Evolutionary conservation across 92 coral and sea anemone species (phyloP).

Genomic region (Zoanthus sansibaricus): DNA sequence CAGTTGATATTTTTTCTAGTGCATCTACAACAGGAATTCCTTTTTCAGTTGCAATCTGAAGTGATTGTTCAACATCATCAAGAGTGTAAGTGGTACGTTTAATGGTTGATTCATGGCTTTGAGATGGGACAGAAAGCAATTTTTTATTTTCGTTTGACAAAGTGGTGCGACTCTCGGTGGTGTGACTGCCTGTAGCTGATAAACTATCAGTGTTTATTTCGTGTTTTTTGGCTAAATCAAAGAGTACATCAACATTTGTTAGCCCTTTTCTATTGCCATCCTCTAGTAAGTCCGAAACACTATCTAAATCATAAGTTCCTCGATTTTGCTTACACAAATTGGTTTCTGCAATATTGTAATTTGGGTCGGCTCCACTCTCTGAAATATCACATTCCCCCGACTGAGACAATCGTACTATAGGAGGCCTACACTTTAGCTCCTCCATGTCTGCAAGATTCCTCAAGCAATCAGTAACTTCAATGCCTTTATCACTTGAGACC

Average conservation of each 20-base stretch:
- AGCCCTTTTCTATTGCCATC: constrained; percentile 58
- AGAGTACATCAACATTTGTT: constrained; percentile 40
- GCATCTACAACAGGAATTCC: constrained; percentile 78
- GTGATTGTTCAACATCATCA: constrained; percentile 74
- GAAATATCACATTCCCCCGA: not conserved
- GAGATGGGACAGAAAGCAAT: constrained; percentile 5
- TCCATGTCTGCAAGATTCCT: constrained; percentile 49
- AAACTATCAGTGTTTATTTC: not conserved
- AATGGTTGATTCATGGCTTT: not conserved
- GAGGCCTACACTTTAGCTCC: not conserved
- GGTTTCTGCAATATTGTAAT: not conserved
- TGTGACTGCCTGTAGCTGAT: not conserved
- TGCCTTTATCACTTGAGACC: constrained; percentile 58
- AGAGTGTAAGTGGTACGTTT: constrained; percentile 75
- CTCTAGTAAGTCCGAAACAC: constrained; percentile 60
- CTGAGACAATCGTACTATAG: not conserved
- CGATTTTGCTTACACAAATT: not conserved
- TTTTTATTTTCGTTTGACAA: not conserved
- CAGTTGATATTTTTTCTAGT: constrained; percentile 53
- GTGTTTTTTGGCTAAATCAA: constrained; percentile 27
- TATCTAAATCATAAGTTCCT: constrained; percentile 26
- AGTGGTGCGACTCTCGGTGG: not conserved
- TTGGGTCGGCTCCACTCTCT: not conserved
- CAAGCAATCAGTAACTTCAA: constrained; percentile 72
- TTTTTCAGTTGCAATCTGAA: constrained; percentile 67